Base-by-base conservation (phyloP, 2,888 invertebrate species). In the Chloroclystis v-ata region DNA sequence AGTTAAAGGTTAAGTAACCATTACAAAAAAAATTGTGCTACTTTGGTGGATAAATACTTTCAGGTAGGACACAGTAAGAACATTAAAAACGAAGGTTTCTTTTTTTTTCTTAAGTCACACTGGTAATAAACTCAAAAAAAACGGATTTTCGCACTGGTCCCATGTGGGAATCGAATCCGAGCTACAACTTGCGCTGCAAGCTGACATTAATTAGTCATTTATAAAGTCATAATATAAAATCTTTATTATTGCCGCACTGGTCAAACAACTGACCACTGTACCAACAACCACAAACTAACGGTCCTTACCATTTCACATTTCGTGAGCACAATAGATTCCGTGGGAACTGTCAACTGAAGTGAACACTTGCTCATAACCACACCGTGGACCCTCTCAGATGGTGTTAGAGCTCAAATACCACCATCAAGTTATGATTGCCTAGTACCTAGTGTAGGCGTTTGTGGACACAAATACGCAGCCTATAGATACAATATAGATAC, bases 281-380 rank as follows among this genome's bases (percentile, higher is more conserved):
- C 41, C 49, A 39, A 46, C 49, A 55, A 63, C 64, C 69, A 64
- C 67, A 64, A 56, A 42, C 54, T 73, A 80, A 78, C 77, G 78
- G 78, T 48, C 56, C 66, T 63, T 70, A 69, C 68, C 63, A 72
- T 70, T 77, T 70, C 69, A 75, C 73, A 70, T 73, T 71, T 76
- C 72, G 74, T 66, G 67, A 67, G 67, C 65, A 62, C 72, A 64
- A 69, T 67, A 69, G 62, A 56, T 57, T 51, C 57, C 80, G 80
- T 82, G 81, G 75, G 82, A 82, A 81, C 70, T 69, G 69, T 75
- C 77, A 78, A 76, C 76, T 67, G 46, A 60, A 56, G 57, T 30
- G 47, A 49, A 52, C 51, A 59, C 52, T 51, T 35, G 35, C 43
- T 32, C 39, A 39, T 37, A 33, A 20, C 13, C 43, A 35, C 14